Conservation (phyloP, 35 echinoderm and acorn worm species). For the Acanthaster planci region DNA sequence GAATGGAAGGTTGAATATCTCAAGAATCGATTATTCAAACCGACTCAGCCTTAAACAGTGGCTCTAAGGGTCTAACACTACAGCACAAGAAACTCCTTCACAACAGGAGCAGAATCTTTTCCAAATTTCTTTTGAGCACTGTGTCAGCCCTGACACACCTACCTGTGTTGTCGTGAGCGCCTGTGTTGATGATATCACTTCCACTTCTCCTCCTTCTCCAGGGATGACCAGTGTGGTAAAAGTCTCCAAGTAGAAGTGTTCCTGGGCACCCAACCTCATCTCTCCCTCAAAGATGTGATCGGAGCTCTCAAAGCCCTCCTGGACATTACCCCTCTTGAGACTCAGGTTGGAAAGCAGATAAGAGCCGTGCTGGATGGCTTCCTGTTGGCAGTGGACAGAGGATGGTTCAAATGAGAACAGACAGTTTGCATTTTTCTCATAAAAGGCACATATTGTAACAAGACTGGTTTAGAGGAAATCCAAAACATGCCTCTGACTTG, state of each 20-base stretch:
- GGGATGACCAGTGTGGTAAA: slow-evolving; percentile 49
- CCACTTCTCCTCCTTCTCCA: slow-evolving; percentile 52
- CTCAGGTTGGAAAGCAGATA: slow-evolving; percentile 25
- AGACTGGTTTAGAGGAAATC: no score
- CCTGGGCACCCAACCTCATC: slow-evolving; percentile 60
- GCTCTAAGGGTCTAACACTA: no score
- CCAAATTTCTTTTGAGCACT: no score
- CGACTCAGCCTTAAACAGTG: no score
- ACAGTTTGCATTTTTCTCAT: no score
- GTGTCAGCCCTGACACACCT: not conserved
- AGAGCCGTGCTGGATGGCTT: slow-evolving; percentile 60
- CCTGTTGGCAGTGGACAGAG: slow-evolving; percentile 28
- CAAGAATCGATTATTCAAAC: no score
- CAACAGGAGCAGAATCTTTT: no score
- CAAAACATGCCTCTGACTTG: no score
- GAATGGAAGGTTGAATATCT: no score
- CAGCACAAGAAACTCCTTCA: no score
- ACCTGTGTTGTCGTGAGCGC: slow-evolving; percentile 56
- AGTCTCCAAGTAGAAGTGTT: slow-evolving; percentile 81
- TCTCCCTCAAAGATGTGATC: slow-evolving; percentile 74
- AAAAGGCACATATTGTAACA: no score
- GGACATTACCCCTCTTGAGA: slow-evolving; percentile 44
- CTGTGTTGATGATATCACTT: slow-evolving; percentile 54
- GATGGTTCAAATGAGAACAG: no score
- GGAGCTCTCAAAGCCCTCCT: slow-evolving; percentile 52